Percentiles rank a stretch among this genome's conserved stretches.
These are phyloP conservation scores for Genyomyrus donnyi DNA, from an alignment of 2,113 vertebrate genomes.

Conservation along the genomic window DNA sequence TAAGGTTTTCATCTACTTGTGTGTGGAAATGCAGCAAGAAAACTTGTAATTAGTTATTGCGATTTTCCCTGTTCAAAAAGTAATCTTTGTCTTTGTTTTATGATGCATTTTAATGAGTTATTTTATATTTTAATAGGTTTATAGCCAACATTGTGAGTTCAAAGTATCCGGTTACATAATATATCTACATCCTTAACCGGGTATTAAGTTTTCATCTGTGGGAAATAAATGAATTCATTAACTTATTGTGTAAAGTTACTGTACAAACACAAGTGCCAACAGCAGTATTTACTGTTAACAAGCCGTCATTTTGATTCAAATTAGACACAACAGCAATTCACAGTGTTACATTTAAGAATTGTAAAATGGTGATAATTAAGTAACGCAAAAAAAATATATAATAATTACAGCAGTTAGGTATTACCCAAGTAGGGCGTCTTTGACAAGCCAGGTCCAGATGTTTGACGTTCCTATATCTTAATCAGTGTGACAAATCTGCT, in stretches of 20 bases:
- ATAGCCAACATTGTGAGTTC: neutral
- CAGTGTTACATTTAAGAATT: neutral
- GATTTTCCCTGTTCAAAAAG: neutral
- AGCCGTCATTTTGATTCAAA: neutral
- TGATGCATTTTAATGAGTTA: conserved; percentile 7
- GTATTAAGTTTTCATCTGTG: neutral
- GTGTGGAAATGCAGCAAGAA: neutral
- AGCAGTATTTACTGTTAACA: neutral
- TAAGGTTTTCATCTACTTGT: neutral
- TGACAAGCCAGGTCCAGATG: neutral
- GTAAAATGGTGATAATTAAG: conserved; percentile 9
- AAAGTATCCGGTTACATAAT: neutral
- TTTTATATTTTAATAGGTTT: conserved; percentile 4
- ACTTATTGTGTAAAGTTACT: neutral
- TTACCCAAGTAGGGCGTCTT: neutral
- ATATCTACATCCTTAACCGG: neutral
- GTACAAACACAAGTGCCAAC: neutral
- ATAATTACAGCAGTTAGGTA: conserved; percentile 7
- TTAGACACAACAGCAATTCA: conserved; percentile 5
- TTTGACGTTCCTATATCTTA: neutral
- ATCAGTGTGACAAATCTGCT: conserved; percentile 15
- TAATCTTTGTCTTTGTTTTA: neutral
- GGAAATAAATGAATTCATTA: conserved; percentile 1
- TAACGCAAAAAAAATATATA: neutral
- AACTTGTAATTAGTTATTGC: conserved; percentile 7